phyloP scores from a whole-genome alignment of 2,797 vertebrate species.

The Ctenopoma multispine region DNA sequence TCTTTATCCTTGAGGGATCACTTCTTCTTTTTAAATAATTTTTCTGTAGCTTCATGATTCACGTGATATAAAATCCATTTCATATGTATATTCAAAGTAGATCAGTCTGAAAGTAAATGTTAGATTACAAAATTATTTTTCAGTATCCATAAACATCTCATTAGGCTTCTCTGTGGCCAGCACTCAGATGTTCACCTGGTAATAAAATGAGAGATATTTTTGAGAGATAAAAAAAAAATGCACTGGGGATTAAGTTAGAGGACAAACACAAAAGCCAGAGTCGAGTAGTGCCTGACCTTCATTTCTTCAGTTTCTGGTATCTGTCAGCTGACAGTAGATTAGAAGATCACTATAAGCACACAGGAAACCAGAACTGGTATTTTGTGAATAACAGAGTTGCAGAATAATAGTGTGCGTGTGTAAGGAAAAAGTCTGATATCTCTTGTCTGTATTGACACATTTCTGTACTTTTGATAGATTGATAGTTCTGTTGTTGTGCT shows the following conservation, averaged over 20 bases:
- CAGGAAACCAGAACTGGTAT: not conserved
- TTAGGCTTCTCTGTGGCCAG: no score
- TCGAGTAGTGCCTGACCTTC: not conserved
- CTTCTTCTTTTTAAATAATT: not conserved
- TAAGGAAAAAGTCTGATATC: not conserved
- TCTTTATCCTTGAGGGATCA: not conserved
- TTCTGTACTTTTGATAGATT: not conserved
- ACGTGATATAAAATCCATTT: not conserved
- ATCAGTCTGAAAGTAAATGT: conserved; percentile 6
- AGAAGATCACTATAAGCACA: not conserved
- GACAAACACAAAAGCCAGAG: not conserved
- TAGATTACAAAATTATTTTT: not conserved
- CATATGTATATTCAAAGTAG: not conserved
- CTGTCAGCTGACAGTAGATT: conserved; percentile 6
- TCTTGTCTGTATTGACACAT: conserved; percentile 10
- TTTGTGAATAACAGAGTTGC: conserved; percentile 6
- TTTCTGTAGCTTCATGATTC: not conserved
- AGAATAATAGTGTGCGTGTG: not conserved
- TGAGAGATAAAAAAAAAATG: no score
- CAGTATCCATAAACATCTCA: no score
- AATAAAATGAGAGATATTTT: no score
- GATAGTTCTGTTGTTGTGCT: conserved; percentile 12
- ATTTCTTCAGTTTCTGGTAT: not conserved
- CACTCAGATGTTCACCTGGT: no score
- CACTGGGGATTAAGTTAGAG: no score